Base-by-base conservation (phyloP, 2,888 invertebrate species). In the Elysia crispata region DNA sequence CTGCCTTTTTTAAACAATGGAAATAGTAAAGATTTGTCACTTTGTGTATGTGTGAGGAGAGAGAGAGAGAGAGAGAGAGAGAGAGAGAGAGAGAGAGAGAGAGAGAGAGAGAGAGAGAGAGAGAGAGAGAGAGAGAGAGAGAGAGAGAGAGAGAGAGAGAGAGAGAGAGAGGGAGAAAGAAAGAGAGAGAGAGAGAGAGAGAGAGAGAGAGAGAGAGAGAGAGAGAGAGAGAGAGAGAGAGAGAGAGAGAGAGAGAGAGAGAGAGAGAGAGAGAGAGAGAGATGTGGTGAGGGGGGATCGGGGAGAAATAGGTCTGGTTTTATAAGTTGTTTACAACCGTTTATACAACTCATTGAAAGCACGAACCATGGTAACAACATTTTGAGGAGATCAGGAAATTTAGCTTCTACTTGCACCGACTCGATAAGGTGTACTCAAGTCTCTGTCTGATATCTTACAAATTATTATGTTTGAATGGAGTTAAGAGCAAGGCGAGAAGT, bases 181-280 rank as follows among this genome's bases (percentile, higher is more conserved):
- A 64, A 33, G 49, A 66, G 76, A 66, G 33, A 25, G 78, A 72
- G 49, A 50, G 54, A 73, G 15, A 50, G 54, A 73, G 15, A 73
- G 73, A 54, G 49, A 50, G 73, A 28, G 49, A 50, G 73, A 23
- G 25, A 23, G 41, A 11, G 41, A 41, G 41, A 11, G 41, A 41
- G 41, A 11, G 41, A 41, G 60, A 13, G 15, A 60, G 60, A 60
- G 60, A 60, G 60, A 60, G 60, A 60, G 60, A 60, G 60, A 60
- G 60, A 60, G 60, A 60, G 60, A 60, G 60, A 60, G 60, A 60
- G 60, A 60, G 60, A 60, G 60, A 60, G 60, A 60, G 15, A 60
- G 60, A 60, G 60, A 60, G 60, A 60, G 60, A 60, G 60, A 60
- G 60, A 13, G 60, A 13, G 60, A 60, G 60, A 60, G 60, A 13